Base-by-base conservation (phyloP, 2,888 invertebrate species). In the Mechanitis messenoides region DNA sequence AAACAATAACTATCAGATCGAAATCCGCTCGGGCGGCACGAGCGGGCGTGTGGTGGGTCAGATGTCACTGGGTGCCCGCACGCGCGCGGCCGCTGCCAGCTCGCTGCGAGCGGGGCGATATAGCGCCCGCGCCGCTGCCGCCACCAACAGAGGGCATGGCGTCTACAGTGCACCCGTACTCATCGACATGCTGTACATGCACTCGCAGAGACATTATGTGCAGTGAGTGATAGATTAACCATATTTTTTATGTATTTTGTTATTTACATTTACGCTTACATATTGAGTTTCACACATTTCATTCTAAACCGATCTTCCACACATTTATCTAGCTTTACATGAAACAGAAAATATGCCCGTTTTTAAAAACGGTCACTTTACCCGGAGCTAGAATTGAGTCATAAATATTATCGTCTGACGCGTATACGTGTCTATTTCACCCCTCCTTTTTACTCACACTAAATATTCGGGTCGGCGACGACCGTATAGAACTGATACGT, bases 61-160 rank as follows among this genome's bases (percentile, higher is more conserved):
- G 78, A 94, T 97, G 93, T 94, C 96, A 0, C 91, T 98, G 61
- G 97, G 97, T 70, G 94, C 97, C 3, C 94, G 95, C 11, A 96
- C 97, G 0, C 95, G 95, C n/a, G 96, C 96, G 2, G 95, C 98
- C 7, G 93, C 96, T 55, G 93, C 99, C 28, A 96, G 96, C 79
- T 97, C 97, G 77, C 90, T 99, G 60, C 95, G 96, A 9, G 92
- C 94, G 2, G 96, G 95, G 3, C 91, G 94, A 3, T 99, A 98
- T 83, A 95, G 94, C 68, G 96, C 98, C 0, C 93, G 96, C 63
- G 94, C 98, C 7, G 96, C 97, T 9, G 98, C 98, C 0, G 93
- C 95, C 72, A 98, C 98, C 0, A 92, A 93, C 64, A 93, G 94
- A 2, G 99, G 99, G 1, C 92, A 94, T 60, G 98, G 99, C 7